A percentile compares a stretch with the other conserved stretches of the same genome.
Conservation (phyloP, 2,888 invertebrate species). For the Tetranychus truncatus region DNA sequence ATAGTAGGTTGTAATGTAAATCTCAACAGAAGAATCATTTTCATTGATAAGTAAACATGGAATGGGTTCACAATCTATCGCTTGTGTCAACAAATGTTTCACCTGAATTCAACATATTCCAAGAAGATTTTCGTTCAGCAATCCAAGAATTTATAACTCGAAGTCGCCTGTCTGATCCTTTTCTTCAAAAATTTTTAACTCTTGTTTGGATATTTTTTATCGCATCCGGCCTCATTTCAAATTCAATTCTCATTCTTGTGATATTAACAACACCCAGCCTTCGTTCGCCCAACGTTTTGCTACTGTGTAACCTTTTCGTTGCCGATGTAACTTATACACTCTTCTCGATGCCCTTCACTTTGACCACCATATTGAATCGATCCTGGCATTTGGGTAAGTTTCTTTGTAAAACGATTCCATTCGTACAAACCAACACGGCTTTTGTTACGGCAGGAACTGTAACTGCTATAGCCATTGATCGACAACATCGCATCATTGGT, state of each 20-base stretch:
- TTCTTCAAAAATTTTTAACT: not conserved
- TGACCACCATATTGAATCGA: not conserved
- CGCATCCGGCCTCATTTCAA: not conserved
- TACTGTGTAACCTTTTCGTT: not conserved
- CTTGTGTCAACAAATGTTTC: too few species aligned
- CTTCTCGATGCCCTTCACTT: not conserved
- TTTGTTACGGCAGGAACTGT: constrained; percentile 45
- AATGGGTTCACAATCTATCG: too few species aligned
- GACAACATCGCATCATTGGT: constrained; percentile 22
- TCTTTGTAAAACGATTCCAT: constrained; percentile 43
- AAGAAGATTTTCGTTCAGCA: not conserved
- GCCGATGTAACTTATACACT: not conserved
- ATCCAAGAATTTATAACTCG: not conserved
- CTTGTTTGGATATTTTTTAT: not conserved
- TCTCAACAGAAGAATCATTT: too few species aligned
- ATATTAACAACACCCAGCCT: not conserved
- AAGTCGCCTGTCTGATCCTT: not conserved
- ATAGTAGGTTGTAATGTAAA: too few species aligned
- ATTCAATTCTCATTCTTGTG: not conserved
- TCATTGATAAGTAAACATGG: too few species aligned
- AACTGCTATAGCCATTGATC: constrained; percentile 39
- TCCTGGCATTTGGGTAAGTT: constrained; percentile 40
- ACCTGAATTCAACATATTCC: too few species aligned
- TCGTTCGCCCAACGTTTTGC: not conserved
- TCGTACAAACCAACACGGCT: constrained; percentile 42